Evolutionary conservation across 2,888 invertebrate species (phyloP), one percentile per base, ranked within the genome.

Genomic region (Ditylenchus weischeri): DNA sequence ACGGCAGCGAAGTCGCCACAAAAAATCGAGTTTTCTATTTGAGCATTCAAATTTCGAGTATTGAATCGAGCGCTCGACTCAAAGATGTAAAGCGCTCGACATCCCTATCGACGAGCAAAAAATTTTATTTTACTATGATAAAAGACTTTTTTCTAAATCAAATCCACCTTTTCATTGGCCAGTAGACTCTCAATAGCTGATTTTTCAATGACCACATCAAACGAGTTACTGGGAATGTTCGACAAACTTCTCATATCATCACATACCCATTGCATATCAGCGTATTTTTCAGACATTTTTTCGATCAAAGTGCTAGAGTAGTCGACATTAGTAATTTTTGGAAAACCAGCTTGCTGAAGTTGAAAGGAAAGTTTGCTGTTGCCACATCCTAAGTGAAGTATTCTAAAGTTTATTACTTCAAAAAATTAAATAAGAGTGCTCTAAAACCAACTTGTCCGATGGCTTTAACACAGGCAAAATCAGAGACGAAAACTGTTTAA

Each of bases 131-230:
- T n/a, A n/a, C n/a, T n/a, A n/a, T n/a, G 6, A 19, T 18, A 50
- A 50, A 50, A 50, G 18, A 19, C 50, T 50, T 18, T 6, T 21
- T 19, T n/a, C n/a, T 19, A 50, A 50, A 19, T 50, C 50, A 50
- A 4, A 6, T 78, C 8, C 29, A 75, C 76, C 69, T 76, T 76
- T 64, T 79, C 79, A n/a, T 66, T 70, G 13, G 85, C 85, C 63
- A 85, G 75, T 50, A 86, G 71, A 18, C 84, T 83, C 73, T 86
- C 86, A 23, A 86, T 74, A 19, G 85, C 85, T 6, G 85, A 85
- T 75, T 86, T 86, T 71, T 86, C 86, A 51, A 86, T 71, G 36
- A 86, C 83, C 35, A 85, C 82, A 75, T 86, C 86, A 77, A 85
- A 85, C 3, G 78, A 19, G 18, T 18, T 5, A 6, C 21, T 21